Evolutionary conservation across 2,888 invertebrate genomes (phyloP).

Genomic region (Thymelicus lineola): DNA sequence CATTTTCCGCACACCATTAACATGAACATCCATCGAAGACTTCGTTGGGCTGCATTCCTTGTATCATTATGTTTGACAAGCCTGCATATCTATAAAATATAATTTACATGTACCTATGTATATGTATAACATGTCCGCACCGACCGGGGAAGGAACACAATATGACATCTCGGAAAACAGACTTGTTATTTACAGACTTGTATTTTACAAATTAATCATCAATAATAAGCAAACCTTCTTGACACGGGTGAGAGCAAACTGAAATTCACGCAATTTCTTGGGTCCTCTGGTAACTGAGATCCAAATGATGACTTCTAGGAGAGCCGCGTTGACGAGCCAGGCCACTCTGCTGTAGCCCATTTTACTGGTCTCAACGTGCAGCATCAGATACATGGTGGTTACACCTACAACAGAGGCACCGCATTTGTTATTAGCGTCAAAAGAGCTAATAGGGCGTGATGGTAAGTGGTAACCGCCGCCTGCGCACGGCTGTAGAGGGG

Average conservation of each 20-base stretch:
- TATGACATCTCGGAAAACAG: no score
- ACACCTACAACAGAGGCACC: background rate
- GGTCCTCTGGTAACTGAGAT: background rate
- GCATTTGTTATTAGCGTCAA: no score
- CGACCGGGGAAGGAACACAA: no score
- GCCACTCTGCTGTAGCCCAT: background rate
- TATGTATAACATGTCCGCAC: no score
- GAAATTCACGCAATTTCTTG: background rate
- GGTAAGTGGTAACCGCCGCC: no score
- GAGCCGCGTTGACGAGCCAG: background rate
- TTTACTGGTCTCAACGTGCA: background rate
- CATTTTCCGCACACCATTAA: background rate
- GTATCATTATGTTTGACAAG: background rate
- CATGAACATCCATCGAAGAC: background rate
- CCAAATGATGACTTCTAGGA: background rate
- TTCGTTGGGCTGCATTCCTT: background rate
- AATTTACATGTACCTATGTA: no score
- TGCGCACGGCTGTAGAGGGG: no score
- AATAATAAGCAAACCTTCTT: background rate
- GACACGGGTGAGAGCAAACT: background rate
- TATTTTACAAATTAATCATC: no score
- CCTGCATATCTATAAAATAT: background rate
- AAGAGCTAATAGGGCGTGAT: no score
- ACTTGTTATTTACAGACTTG: no score
- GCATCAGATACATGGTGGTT: background rate